These are phyloP conservation scores for Frieseomelitta varia DNA, from an alignment of 1,140 invertebrate genomes.

Conservation along the genomic window DNA sequence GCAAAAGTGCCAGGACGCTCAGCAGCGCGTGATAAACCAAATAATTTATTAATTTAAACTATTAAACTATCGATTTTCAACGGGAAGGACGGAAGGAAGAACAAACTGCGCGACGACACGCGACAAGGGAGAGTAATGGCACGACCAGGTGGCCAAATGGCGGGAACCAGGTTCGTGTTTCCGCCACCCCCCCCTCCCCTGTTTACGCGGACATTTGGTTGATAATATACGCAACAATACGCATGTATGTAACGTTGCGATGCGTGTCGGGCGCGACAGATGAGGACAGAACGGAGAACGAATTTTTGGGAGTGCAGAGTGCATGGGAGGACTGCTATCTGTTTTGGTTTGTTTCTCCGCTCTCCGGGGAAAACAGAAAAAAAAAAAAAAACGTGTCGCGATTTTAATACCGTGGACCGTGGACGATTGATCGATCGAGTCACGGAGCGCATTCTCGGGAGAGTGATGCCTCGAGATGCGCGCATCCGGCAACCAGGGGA, in stretches of 20 bases:
- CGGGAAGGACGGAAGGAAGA: neutral
- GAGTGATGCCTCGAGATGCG: neutral
- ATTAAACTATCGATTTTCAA: slow-evolving; percentile 57
- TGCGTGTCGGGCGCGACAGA: neutral
- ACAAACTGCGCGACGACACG: slow-evolving; percentile 48
- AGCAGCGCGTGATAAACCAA: slow-evolving; percentile 85
- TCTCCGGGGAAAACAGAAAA: too few species aligned
- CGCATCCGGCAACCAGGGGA: slow-evolving; percentile 1
- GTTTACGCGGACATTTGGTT: neutral
- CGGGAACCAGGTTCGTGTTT: neutral
- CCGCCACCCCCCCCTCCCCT: too few species aligned
- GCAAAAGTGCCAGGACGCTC: slow-evolving; percentile 80
- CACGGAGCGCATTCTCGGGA: neutral
- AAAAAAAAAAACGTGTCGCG: neutral
- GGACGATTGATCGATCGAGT: neutral
- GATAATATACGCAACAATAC: neutral
- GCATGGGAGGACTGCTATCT: neutral
- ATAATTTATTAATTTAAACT: slow-evolving; percentile 85
- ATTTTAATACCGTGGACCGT: neutral
- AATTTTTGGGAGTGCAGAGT: neutral
- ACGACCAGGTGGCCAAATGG: slow-evolving; percentile 8
- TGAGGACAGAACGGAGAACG: neutral
- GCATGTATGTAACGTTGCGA: too few species aligned
- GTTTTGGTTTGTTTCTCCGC: neutral
- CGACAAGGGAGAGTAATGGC: neutral